phyloP scores from a whole-genome alignment of 2,113 vertebrate genomes.

The Emberiza fucata region DNA sequence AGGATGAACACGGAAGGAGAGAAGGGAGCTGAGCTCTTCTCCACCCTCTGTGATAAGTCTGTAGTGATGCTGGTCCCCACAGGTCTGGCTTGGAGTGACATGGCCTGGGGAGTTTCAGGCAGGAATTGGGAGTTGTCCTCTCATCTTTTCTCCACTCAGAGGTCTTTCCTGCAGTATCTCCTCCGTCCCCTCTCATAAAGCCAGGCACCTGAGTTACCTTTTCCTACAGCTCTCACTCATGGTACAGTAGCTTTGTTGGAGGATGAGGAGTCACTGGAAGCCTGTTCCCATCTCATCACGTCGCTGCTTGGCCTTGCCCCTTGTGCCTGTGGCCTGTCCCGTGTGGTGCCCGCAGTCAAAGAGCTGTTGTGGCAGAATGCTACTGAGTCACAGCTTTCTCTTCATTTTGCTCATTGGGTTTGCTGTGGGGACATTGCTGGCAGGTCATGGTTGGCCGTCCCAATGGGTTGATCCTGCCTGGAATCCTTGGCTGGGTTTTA shows the following conservation, averaged over 20 bases:
- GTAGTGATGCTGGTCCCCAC: not conserved
- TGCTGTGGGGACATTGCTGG: not conserved
- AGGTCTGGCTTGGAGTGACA: not conserved
- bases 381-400: not conserved
- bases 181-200: not conserved
- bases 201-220: not conserved
- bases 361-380: not conserved
- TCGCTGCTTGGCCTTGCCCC: not conserved
- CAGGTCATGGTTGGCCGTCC: not conserved
- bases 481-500: not conserved
- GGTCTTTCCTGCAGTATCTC: not conserved
- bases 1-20: not conserved
- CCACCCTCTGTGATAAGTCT: not conserved
- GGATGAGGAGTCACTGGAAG: not conserved
- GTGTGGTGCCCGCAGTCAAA: rapidly evolving
- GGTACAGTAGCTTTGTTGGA: not conserved
- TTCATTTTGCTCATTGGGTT: rapidly evolving
- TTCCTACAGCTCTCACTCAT: not conserved
- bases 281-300: rapidly evolving
- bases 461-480: rapidly evolving
- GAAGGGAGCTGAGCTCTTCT: not conserved
- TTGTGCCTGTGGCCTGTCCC: rapidly evolving
- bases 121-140: not conserved
- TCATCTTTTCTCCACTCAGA: not conserved
- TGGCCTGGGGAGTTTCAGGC: not conserved